Conservation (phyloP, 2,113 vertebrate species). For the Aspidoscelis tigris region DNA sequence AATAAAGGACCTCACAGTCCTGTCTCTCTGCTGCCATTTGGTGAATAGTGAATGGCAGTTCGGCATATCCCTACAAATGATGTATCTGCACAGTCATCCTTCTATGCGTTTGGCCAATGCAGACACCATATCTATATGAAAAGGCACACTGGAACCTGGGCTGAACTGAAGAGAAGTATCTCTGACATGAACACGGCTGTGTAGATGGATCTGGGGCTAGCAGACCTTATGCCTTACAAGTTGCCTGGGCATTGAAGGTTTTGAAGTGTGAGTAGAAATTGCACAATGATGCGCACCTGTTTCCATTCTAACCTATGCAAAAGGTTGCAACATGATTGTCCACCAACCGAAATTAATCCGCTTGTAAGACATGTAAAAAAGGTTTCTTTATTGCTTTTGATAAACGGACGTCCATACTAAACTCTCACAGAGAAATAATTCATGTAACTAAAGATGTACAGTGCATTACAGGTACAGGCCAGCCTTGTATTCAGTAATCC, state of each 20-base stretch:
- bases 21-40: too few species aligned
- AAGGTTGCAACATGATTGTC: background rate
- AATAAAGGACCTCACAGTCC: too few species aligned
- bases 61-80: too few species aligned
- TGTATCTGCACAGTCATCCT: too few species aligned
- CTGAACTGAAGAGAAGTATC: background rate
- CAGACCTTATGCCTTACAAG: background rate
- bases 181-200: background rate
- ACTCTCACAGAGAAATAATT: conserved; percentile 79
- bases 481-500: conserved; percentile 16
- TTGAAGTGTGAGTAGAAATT: background rate
- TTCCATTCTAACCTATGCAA: background rate
- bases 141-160: background rate
- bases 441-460: conserved; percentile 43
- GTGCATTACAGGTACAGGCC: conserved; percentile 49
- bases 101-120: background rate
- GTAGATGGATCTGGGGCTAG: background rate
- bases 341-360: background rate
- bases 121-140: background rate
- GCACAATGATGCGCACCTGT: background rate
- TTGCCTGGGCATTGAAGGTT: too few species aligned
- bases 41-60: too few species aligned
- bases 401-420: conserved; percentile 62
- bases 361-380: conserved; percentile 33
- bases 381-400: conserved; percentile 76